Evolutionary conservation across 1,140 invertebrate genomes (phyloP).

Genomic region (Pogonomyrmex barbatus): DNA sequence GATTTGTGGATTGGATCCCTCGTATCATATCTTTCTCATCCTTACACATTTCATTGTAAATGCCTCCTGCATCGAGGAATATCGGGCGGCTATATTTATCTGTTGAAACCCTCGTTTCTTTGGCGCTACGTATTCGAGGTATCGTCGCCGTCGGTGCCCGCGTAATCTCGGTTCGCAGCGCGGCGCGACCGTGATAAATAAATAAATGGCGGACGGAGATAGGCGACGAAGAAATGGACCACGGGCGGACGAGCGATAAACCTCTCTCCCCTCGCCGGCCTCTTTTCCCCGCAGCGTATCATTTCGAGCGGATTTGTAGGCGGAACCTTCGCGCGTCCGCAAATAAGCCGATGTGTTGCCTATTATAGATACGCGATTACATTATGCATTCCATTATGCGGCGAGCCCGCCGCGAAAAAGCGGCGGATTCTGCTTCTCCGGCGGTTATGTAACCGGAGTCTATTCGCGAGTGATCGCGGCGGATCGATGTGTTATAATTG

Average conservation of each 20-base stretch:
- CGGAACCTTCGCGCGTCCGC: slow-evolving; percentile 53
- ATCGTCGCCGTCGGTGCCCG: slow-evolving; percentile 24
- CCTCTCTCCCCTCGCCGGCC: background rate
- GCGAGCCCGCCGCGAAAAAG: slow-evolving; percentile 49
- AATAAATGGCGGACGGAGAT: slow-evolving; percentile 59
- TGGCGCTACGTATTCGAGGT: background rate
- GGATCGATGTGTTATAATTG: background rate
- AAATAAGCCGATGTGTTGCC: slow-evolving; percentile 54
- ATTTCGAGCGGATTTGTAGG: slow-evolving; percentile 69
- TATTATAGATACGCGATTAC: slow-evolving; percentile 66
- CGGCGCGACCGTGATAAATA: slow-evolving; percentile 54
- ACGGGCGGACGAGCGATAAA: slow-evolving; percentile 66
- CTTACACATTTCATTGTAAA: background rate
- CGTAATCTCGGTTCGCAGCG: slow-evolving; percentile 11
- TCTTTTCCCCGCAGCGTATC: background rate
- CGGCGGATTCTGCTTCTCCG: background rate
- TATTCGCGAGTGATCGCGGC: background rate
- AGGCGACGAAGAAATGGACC: slow-evolving; percentile 70
- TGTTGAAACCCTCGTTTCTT: background rate
- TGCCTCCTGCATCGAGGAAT: background rate
- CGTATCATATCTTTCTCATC: background rate
- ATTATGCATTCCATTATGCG: slow-evolving; percentile 13
- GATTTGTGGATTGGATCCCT: background rate
- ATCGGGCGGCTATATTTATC: slow-evolving; percentile 8
- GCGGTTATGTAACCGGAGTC: slow-evolving; percentile 47